Evolutionary conservation across 53 echinoderm and acorn worm species (phyloP).

Genomic region (Temnopleurus reevesii): DNA sequence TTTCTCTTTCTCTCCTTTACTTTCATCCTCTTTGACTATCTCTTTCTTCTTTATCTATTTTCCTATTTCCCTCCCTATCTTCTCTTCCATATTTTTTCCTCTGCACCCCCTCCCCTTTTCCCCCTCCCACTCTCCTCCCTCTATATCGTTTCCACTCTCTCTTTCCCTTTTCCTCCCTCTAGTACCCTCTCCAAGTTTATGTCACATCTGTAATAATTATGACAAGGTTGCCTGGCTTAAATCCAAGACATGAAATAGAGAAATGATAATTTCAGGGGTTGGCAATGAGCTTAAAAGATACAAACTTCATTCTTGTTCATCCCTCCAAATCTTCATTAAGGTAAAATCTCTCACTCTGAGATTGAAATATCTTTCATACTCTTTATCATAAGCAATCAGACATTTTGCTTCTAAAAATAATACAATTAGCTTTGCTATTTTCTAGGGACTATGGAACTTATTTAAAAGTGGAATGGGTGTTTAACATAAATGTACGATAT

Average conservation of each 20-base stretch:
- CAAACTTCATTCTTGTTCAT: not conserved
- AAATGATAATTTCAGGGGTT: not conserved
- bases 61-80: too few relatives aligned
- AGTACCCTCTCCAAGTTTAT: conserved; percentile 1
- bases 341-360: too few relatives aligned
- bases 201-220: not conserved
- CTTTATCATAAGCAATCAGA: too few relatives aligned
- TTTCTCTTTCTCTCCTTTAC: not conserved
- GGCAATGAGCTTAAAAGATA: not conserved
- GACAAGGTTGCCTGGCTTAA: not conserved
- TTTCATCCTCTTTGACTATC: not conserved
- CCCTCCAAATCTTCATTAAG: too few relatives aligned
- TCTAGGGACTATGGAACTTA: too few relatives aligned
- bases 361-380: too few relatives aligned
- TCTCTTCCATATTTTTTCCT: not conserved
- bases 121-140: too few relatives aligned
- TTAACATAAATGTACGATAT: too few relatives aligned
- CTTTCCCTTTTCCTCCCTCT: not conserved
- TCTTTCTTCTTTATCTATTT: not conserved
- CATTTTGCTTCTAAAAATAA: too few relatives aligned
- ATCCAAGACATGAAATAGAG: not conserved
- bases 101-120: too few relatives aligned
- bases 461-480: too few relatives aligned
- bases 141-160: not conserved
- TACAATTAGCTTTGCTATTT: too few relatives aligned